Percentiles rank a stretch among this genome's conserved stretches.
These are phyloP conservation scores for Xanthorhoe spadicearia DNA, from an alignment of 2,888 invertebrate species.

Conservation along the genomic window DNA sequence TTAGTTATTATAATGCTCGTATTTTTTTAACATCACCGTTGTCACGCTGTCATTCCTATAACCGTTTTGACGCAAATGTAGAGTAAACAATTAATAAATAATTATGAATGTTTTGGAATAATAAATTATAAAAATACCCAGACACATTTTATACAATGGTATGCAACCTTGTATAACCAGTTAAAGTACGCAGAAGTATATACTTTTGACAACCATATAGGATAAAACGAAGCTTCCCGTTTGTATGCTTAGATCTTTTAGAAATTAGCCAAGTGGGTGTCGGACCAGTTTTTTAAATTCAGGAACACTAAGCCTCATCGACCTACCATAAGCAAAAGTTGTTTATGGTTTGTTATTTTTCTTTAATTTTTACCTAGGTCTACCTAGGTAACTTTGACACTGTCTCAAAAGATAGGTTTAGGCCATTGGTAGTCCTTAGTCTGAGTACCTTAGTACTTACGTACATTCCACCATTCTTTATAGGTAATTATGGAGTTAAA, in stretches of 20 bases:
- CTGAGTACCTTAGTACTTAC: constrained; percentile 4
- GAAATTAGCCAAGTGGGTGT: no score
- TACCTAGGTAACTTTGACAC: no score
- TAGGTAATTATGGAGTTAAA: constrained; percentile 21
- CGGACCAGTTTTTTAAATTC: no score
- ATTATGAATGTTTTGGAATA: constrained; percentile 25
- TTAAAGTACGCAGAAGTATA: neutral
- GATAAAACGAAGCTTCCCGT: neutral
- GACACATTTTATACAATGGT: neutral
- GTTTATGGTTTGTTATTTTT: no score
- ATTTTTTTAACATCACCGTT: constrained; percentile 6
- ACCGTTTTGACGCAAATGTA: constrained; percentile 6
- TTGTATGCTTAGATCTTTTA: no score
- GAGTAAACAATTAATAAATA: constrained; percentile 24
- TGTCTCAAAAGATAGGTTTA: no score
- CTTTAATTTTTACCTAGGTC: no score
- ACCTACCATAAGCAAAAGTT: no score
- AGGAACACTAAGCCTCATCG: no score
- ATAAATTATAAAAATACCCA: constrained; percentile 1
- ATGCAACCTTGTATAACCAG: neutral
- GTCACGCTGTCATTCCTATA: constrained; percentile 10
- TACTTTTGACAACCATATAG: neutral
- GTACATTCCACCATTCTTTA: constrained; percentile 13
- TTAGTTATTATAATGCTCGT: constrained; percentile 1
- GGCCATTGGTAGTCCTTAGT: neutral